phyloP scores from a whole-genome alignment of 2,113 vertebrate genomes.

The Leucopsar rothschildi region DNA sequence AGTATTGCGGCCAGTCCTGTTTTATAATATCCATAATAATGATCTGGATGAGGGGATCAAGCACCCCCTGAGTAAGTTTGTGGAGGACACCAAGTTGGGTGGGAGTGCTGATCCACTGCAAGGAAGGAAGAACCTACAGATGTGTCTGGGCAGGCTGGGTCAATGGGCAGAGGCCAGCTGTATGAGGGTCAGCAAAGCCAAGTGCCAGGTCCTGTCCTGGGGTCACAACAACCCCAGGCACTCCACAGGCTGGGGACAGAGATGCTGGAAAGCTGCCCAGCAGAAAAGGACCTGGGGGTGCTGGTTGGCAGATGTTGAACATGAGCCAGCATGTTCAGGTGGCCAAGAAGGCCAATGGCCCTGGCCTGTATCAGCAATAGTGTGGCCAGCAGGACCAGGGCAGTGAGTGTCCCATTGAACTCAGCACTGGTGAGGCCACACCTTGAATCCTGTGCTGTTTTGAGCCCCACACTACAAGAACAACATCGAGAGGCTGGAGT shows the following conservation, averaged over 20 bases:
- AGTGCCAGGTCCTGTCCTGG: not conserved
- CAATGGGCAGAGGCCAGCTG: not conserved
- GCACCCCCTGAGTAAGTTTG: not conserved
- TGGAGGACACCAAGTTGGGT: not conserved
- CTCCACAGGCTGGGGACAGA: not conserved
- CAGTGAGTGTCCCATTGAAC: no score
- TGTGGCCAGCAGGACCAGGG: not conserved
- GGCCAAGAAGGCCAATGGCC: not conserved
- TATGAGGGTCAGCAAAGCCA: not conserved
- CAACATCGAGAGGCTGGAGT: fast-evolving
- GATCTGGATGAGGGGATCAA: not conserved
- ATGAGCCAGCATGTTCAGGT: not conserved
- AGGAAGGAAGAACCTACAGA: not conserved
- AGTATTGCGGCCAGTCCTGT: not conserved
- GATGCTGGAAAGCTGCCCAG: not conserved
- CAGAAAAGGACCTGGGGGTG: not conserved
- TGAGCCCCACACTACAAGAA: not conserved
- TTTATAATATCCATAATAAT: not conserved
- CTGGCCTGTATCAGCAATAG: not conserved
- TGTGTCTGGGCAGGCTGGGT: not conserved
- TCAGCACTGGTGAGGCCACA: fast-evolving
- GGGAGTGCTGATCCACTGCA: not conserved
- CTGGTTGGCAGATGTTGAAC: not conserved
- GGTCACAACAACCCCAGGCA: not conserved
- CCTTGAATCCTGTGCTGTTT: not conserved